phyloP scores from a whole-genome alignment of 2,888 invertebrate species.

The Sinelater perroti region DNA sequence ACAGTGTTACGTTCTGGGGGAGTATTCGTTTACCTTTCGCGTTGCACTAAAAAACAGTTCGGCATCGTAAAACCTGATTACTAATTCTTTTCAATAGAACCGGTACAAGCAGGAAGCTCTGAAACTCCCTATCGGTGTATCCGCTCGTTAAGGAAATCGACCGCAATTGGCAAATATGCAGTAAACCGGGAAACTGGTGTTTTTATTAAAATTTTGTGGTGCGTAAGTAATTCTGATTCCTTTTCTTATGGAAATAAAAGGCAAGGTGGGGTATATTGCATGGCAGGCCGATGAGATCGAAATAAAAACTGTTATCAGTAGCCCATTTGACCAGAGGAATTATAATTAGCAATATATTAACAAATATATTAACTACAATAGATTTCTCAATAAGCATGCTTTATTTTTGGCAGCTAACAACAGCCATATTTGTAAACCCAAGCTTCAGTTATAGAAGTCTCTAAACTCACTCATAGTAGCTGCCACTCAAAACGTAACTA shows the following conservation, averaged over 20 bases:
- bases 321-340: too few species aligned
- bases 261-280: slow-evolving; percentile 4
- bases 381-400: too few species aligned
- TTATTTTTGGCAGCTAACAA: too few species aligned
- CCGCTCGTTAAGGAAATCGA: slow-evolving; percentile 12
- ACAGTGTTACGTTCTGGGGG: slow-evolving; percentile 11
- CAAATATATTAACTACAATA: too few species aligned
- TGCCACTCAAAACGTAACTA: too few species aligned
- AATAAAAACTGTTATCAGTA: too few species aligned
- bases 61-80: slow-evolving; percentile 18
- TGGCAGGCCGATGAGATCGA: too few species aligned
- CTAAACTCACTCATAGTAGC: too few species aligned
- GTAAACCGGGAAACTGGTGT: slow-evolving; percentile 11
- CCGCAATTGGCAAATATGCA: slow-evolving; percentile 3
- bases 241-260: slow-evolving; percentile 9
- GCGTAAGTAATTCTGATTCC: slow-evolving; percentile 13
- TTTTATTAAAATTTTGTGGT: slow-evolving; percentile 19
- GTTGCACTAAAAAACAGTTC: slow-evolving; percentile 23
- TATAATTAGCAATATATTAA: too few species aligned
- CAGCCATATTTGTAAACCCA: too few species aligned
- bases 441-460: too few species aligned
- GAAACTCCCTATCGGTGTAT: too few species aligned
- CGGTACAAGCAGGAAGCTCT: slow-evolving; percentile 7
- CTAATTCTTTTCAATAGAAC: slow-evolving; percentile 10
- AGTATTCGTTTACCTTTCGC: slow-evolving; percentile 20